A percentile compares a stretch with the other conserved stretches of the same genome.
These are phyloP conservation scores for Diaphora mendica DNA, from an alignment of 2,888 invertebrate genomes.

Conservation along the genomic window DNA sequence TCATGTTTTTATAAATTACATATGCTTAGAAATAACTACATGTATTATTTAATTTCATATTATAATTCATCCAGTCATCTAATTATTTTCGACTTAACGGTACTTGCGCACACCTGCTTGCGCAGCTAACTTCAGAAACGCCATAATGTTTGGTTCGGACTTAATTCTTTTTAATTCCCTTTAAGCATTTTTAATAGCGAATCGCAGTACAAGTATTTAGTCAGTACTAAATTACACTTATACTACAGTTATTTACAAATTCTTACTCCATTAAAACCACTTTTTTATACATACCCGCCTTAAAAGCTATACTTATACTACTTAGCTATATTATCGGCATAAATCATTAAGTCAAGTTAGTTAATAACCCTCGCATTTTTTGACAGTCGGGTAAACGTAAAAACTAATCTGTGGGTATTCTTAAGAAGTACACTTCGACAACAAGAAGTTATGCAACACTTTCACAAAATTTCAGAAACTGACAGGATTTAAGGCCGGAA, in stretches of 20 bases:
- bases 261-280: conserved; percentile 21
- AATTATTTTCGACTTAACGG: too few species aligned
- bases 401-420: not conserved
- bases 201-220: not conserved
- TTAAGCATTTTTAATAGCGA: not conserved
- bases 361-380: conserved; percentile 10
- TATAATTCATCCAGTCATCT: too few species aligned
- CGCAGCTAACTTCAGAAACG: too few species aligned
- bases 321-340: conserved; percentile 30
- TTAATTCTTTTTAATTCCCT: not conserved
- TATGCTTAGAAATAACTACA: too few species aligned
- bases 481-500: not conserved
- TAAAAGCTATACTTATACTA: conserved; percentile 28
- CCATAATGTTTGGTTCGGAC: too few species aligned
- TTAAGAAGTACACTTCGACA: conserved; percentile 3
- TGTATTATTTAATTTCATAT: too few species aligned
- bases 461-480: not conserved
- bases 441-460: not conserved
- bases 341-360: conserved; percentile 34
- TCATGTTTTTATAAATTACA: too few species aligned
- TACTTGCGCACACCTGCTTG: too few species aligned
- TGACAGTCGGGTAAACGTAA: not conserved
- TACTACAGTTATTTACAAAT: conserved; percentile 4
- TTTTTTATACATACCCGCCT: conserved; percentile 24
- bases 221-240: not conserved